Evolutionary conservation across 2,113 vertebrate species (phyloP).

Genomic region (Etheostoma cragini): DNA sequence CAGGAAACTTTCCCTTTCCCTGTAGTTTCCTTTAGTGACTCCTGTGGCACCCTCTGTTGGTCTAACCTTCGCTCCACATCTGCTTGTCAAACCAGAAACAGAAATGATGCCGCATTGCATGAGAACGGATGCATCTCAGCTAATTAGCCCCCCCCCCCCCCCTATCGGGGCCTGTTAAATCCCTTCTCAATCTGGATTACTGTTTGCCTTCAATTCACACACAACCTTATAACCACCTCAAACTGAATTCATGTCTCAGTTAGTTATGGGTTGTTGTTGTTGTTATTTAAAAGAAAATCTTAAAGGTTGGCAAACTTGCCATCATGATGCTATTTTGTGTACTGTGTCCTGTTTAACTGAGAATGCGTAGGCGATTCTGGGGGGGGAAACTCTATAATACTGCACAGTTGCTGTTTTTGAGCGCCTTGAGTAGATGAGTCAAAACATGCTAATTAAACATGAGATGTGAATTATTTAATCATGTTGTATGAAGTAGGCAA

Average conservation of each 20-base stretch:
- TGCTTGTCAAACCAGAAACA: constrained; percentile 52
- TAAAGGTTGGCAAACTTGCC: constrained; percentile 13
- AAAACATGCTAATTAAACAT: constrained; percentile 74
- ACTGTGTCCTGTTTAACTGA: constrained; percentile 48
- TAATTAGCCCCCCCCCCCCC: constrained; percentile 53
- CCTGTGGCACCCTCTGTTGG: constrained; percentile 73
- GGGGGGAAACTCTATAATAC: constrained; percentile 27
- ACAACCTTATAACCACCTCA: constrained; percentile 38
- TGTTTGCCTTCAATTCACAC: constrained; percentile 52
- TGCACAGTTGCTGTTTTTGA: constrained; percentile 66
- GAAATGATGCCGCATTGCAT: constrained; percentile 52
- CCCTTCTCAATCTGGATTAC: constrained; percentile 20
- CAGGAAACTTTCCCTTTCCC: constrained; percentile 29
- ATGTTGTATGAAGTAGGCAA: constrained; percentile 51
- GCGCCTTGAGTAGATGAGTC: constrained; percentile 59
- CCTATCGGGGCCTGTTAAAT: constrained; percentile 33
- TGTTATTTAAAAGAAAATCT: constrained; percentile 8
- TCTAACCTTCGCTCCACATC: constrained; percentile 55
- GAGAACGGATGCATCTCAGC: constrained; percentile 59
- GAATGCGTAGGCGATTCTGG: constrained; percentile 13
- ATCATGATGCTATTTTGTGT: constrained; percentile 13
- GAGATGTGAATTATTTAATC: constrained; percentile 73
- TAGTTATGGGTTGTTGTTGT: background rate
- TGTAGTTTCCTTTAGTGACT: constrained; percentile 51
- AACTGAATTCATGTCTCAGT: constrained; percentile 26